These are phyloP conservation scores for Villa cingulata DNA, from an alignment of 2,888 invertebrate species.

Conservation along the genomic window DNA sequence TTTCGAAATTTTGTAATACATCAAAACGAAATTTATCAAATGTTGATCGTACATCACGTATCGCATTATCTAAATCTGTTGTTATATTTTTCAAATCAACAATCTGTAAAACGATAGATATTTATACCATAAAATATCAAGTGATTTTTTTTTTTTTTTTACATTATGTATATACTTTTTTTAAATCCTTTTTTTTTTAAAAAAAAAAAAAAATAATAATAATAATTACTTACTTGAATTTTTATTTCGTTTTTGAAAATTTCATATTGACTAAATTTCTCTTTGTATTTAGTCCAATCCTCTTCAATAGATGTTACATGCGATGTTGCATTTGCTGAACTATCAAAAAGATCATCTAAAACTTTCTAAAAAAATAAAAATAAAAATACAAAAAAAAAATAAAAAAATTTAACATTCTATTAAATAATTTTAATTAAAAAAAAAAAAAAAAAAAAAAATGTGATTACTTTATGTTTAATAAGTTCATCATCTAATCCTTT, in stretches of 20 bases:
- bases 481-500: conserved; percentile 25
- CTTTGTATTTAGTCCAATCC: conserved; percentile 28
- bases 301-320: conserved; percentile 30
- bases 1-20: conserved; percentile 1
- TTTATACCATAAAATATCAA: not conserved
- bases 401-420: too few species aligned
- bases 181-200: too few species aligned
- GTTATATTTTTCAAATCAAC: conserved; percentile 6
- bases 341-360: conserved; percentile 28
- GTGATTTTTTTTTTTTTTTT: not conserved
- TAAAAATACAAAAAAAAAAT: not conserved
- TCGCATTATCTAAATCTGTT: not conserved
- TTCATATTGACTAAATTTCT: conserved; percentile 22
- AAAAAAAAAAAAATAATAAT: not conserved
- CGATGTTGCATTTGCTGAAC: conserved; percentile 28
- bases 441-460: too few species aligned
- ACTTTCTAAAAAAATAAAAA: conserved; percentile 19
- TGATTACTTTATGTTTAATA: conserved; percentile 24
- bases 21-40: conserved; percentile 5
- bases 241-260: conserved; percentile 22
- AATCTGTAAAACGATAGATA: conserved; percentile 3
- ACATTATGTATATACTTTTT: too few species aligned
- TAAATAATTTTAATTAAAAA: too few species aligned
- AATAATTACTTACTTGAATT: conserved; percentile 16
- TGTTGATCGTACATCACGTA: conserved; percentile 6